phyloP scores from a whole-genome alignment of 2,888 invertebrate species.

The Tipula vernalis region DNA sequence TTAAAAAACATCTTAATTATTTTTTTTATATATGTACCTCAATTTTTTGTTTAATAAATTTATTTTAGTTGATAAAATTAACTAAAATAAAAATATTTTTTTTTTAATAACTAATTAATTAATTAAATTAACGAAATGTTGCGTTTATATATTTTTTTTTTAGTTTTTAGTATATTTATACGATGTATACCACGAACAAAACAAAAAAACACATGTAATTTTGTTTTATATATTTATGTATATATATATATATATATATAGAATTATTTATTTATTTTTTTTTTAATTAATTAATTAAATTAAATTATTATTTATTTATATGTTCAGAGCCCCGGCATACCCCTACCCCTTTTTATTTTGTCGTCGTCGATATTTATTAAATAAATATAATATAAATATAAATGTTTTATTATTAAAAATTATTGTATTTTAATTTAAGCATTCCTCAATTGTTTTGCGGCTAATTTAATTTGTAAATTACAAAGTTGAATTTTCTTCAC shows the following conservation, averaged over 20 bases:
- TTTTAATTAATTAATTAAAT: background rate
- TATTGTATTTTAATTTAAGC: background rate
- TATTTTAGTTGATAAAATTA: background rate
- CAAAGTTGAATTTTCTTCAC: background rate
- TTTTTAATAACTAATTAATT: background rate
- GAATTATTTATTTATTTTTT: background rate
- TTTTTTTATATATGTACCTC: background rate
- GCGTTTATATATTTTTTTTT: background rate
- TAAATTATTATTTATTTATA: background rate
- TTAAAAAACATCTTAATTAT: background rate
- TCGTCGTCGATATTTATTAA: background rate
- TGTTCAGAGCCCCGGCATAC: background rate
- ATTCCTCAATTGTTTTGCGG: background rate
- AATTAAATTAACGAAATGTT: background rate
- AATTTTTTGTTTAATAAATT: background rate
- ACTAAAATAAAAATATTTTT: background rate
- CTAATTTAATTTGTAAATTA: conserved; percentile 4
- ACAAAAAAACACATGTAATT: background rate
- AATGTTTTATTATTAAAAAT: background rate
- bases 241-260: background rate
- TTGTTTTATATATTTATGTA: background rate
- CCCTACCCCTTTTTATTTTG: background rate
- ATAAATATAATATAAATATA: background rate
- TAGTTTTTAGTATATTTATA: background rate
- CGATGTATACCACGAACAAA: background rate